Conservation (phyloP, 2,888 invertebrate species). For the Amblyteles armatorius region DNA sequence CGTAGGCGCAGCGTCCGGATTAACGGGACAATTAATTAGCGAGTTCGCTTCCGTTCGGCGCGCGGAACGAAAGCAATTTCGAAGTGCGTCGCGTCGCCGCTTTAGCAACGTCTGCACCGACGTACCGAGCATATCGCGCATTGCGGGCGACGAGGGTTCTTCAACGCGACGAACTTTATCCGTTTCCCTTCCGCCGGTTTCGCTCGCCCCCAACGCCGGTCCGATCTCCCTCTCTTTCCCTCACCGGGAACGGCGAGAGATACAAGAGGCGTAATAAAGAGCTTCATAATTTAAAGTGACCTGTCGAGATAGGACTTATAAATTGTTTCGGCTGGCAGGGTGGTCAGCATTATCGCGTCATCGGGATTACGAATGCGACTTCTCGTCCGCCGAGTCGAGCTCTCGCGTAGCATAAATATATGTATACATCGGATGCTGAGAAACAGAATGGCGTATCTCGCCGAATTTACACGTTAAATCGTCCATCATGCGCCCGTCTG, state of each 20-base stretch:
- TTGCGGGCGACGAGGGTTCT: constrained; percentile 2
- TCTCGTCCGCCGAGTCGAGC: constrained; percentile 45
- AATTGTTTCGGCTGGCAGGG: constrained; percentile 78
- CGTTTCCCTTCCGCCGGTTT: neutral
- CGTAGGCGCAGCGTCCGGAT: neutral
- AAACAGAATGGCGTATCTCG: neutral
- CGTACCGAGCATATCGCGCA: constrained; percentile 13
- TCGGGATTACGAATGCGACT: constrained; percentile 77
- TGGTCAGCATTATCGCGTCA: constrained; percentile 80
- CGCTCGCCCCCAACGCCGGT: constrained; percentile 4
- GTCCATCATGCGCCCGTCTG: too few relatives aligned
- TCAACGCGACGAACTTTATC: constrained; percentile 5
- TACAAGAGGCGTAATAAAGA: constrained; percentile 75
- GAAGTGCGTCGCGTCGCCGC: neutral
- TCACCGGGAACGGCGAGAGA: constrained; percentile 31
- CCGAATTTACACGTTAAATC: neutral
- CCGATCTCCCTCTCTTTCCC: neutral
- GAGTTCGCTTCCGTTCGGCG: neutral
- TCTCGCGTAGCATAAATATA: constrained; percentile 4
- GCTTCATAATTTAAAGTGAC: constrained; percentile 79
- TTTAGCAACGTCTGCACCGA: constrained; percentile 1
- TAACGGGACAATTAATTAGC: constrained; percentile 39
- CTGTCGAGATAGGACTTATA: constrained; percentile 79
- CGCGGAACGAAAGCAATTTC: neutral
- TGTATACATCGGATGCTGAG: neutral